Conservation (phyloP, 2,113 vertebrate species). For the Aptenodytes forsteri region DNA sequence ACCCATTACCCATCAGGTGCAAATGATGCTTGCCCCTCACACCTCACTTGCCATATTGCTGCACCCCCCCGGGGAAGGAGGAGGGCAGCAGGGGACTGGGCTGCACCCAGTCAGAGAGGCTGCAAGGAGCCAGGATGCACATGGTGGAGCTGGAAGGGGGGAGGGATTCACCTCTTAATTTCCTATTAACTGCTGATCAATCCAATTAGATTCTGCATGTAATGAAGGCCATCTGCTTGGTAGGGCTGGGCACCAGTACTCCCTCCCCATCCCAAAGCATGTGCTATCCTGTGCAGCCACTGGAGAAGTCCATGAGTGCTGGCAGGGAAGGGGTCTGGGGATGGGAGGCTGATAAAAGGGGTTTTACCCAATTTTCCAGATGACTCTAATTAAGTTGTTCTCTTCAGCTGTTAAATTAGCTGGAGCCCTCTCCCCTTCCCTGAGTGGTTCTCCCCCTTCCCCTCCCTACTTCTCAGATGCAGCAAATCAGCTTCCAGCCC, state of each 20-base stretch:
- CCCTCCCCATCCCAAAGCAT: not conserved
- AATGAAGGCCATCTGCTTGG: slow-evolving; percentile 79
- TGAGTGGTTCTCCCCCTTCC: not conserved
- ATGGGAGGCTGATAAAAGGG: not conserved
- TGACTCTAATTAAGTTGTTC: slow-evolving; percentile 65
- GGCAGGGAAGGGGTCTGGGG: not conserved
- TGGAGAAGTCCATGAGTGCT: not conserved
- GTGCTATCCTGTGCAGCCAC: not conserved
- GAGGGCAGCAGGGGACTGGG: not conserved
- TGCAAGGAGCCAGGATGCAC: not conserved
- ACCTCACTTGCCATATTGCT: accelerated
- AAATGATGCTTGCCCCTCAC: not conserved
- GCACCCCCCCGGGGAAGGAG: accelerated
- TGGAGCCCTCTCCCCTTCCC: slow-evolving; percentile 15
- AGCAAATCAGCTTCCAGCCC: slow-evolving; percentile 47
- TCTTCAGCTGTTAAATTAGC: slow-evolving; percentile 48
- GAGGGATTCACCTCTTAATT: slow-evolving; percentile 43
- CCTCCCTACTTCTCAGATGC: not conserved
- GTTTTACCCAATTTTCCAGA: slow-evolving; percentile 39
- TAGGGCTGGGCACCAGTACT: not conserved
- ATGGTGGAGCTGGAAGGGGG: not conserved
- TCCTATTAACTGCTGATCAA: slow-evolving; percentile 77
- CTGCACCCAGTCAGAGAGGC: accelerated
- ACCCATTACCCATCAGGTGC: too few relatives aligned
- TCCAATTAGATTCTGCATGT: slow-evolving; percentile 72